A percentile compares a stretch with the other conserved stretches of the same genome.
Evolutionary conservation across 2,888 invertebrate genomes (phyloP).

Genomic region (Peribatodes rhomboidaria): DNA sequence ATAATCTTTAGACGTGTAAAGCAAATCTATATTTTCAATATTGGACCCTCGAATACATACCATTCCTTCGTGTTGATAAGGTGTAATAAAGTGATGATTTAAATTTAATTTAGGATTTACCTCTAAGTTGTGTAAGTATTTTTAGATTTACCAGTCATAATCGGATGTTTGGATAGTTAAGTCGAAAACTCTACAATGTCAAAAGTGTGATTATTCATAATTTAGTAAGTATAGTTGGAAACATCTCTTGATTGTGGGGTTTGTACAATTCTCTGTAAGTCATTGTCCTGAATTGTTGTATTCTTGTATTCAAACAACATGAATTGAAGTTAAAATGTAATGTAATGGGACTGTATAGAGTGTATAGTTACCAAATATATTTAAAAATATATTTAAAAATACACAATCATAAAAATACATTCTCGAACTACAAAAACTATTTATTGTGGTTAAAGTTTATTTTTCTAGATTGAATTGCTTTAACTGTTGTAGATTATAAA

Average conservation of each 20-base stretch:
- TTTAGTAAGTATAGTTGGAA: constrained; percentile 77
- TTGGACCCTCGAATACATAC: constrained; percentile 75
- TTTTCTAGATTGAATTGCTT: neutral
- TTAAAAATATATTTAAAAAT: neutral
- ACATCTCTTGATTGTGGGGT: constrained; percentile 73
- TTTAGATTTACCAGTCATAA: constrained; percentile 79
- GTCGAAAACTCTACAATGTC: constrained; percentile 85
- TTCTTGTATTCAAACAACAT: constrained; percentile 5
- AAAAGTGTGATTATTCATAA: constrained; percentile 85
- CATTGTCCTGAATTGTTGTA: constrained; percentile 69
- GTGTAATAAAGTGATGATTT: constrained; percentile 81
- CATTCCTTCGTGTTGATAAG: constrained; percentile 83
- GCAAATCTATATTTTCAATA: constrained; percentile 80
- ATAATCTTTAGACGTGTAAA: constrained; percentile 82
- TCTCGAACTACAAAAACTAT: neutral
- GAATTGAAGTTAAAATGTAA: constrained; percentile 7
- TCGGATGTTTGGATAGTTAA: constrained; percentile 82
- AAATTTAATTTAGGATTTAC: constrained; percentile 69
- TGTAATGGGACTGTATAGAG: constrained; percentile 31
- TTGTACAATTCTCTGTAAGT: constrained; percentile 78
- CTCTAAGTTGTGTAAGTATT: constrained; percentile 78
- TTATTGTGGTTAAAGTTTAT: neutral
- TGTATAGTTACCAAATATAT: constrained; percentile 33
- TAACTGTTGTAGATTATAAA: neutral
- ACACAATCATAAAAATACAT: neutral